These are phyloP conservation scores for Oxytorus armatus DNA, from an alignment of 2,888 invertebrate genomes.

Conservation along the genomic window DNA sequence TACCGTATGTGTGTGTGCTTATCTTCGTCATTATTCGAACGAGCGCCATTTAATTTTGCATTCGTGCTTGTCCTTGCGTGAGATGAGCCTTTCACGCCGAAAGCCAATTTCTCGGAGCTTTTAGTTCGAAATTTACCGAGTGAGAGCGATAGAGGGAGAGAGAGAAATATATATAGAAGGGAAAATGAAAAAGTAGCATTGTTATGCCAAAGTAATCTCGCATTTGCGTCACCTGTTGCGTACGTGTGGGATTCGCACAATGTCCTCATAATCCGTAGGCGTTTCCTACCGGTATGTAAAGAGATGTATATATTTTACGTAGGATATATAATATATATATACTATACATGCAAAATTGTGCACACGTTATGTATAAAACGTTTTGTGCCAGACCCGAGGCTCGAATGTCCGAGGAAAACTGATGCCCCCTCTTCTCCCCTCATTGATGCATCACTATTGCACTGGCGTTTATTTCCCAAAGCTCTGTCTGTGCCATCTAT, in stretches of 20 bases:
- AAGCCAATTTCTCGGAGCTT: slow-evolving; percentile 17
- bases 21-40: slow-evolving; percentile 2
- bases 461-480: background rate
- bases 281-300: slow-evolving; percentile 11
- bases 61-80: slow-evolving; percentile 1
- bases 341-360: background rate
- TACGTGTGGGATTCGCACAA: slow-evolving; percentile 51
- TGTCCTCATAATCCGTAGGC: slow-evolving; percentile 34
- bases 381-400: background rate
- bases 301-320: background rate
- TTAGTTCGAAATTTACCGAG: slow-evolving; percentile 3
- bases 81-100: slow-evolving; percentile 1
- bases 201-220: slow-evolving; percentile 54
- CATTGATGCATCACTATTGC: too few relatives aligned
- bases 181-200: slow-evolving; percentile 28
- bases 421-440: too few relatives aligned
- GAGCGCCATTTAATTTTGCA: background rate
- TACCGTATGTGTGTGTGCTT: background rate
- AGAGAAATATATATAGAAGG: slow-evolving; percentile 1
- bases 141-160: background rate
- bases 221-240: slow-evolving; percentile 60
- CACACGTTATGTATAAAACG: background rate
- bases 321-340: background rate
- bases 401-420: slow-evolving; percentile 5
- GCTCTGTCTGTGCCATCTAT: background rate